phyloP scores from a whole-genome alignment of 1,140 invertebrate species.

The Conus ventricosus region DNA sequence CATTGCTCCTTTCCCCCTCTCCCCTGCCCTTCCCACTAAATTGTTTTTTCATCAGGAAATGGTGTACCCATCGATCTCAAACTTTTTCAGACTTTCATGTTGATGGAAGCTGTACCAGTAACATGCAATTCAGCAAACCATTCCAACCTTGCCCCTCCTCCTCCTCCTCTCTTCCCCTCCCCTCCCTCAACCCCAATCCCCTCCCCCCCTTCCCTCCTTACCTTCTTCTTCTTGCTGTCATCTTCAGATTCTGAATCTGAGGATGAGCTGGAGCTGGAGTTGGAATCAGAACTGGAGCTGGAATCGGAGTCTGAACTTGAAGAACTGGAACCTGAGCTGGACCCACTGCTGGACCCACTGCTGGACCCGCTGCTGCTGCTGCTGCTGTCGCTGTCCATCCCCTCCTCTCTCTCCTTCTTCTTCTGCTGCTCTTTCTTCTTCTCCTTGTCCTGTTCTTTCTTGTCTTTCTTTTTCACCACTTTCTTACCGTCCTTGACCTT shows the following conservation, averaged over 20 bases:
- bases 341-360: constrained; percentile 29
- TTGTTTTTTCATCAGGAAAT: too few species aligned
- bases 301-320: constrained; percentile 32
- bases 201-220: background rate
- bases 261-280: constrained; percentile 31
- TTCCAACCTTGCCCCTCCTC: too few species aligned
- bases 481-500: constrained; percentile 11
- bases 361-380: constrained; percentile 14
- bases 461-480: background rate
- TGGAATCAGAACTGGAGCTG: constrained; percentile 17
- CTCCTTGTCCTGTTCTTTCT: constrained; percentile 18
- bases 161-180: too few species aligned
- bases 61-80: too few species aligned
- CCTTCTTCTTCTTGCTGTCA: constrained; percentile 25
- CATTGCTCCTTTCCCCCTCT: too few species aligned
- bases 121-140: too few species aligned
- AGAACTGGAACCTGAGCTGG: constrained; percentile 47
- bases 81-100: too few species aligned
- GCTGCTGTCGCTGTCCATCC: background rate
- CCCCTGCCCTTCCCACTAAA: too few species aligned
- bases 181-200: too few species aligned
- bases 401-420: constrained; percentile 4
- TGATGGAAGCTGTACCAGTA: too few species aligned
- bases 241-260: constrained; percentile 29
- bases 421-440: constrained; percentile 21